phyloP scores from a whole-genome alignment of 2,797 vertebrate species.

The Sebastes reedi region DNA sequence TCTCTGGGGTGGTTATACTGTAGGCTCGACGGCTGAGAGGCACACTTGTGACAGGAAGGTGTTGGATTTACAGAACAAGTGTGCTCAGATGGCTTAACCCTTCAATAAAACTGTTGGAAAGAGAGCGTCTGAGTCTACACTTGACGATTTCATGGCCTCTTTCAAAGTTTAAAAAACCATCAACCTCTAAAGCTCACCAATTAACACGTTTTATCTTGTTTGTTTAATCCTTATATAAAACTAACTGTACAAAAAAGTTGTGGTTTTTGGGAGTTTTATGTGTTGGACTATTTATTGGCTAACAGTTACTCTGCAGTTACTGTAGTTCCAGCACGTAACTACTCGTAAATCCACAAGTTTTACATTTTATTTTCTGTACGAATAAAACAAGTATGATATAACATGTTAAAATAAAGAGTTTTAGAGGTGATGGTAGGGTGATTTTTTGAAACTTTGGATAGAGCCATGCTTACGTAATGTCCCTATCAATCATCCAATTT shows the following conservation, averaged over 20 bases:
- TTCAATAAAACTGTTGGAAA: neutral
- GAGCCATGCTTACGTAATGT: too few relatives aligned
- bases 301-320: neutral
- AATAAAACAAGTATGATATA: neutral
- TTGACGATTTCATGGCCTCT: neutral
- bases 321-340: neutral
- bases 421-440: neutral
- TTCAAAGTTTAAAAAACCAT: neutral
- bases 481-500: neutral
- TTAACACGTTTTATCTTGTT: neutral
- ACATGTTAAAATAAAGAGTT: neutral
- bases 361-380: neutral
- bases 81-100: neutral
- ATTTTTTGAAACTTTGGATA: neutral
- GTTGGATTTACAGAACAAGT: neutral
- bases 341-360: neutral
- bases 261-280: neutral
- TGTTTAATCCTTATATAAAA: neutral
- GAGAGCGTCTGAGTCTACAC: neutral
- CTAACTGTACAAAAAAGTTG: neutral
- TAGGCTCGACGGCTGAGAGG: conserved; percentile 18
- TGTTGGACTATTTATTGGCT: neutral
- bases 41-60: conserved; percentile 31
- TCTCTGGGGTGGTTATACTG: conserved; percentile 3
- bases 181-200: neutral